Base-by-base conservation (phyloP, 2,888 invertebrate genomes). In the Charanyca ferruginea region DNA sequence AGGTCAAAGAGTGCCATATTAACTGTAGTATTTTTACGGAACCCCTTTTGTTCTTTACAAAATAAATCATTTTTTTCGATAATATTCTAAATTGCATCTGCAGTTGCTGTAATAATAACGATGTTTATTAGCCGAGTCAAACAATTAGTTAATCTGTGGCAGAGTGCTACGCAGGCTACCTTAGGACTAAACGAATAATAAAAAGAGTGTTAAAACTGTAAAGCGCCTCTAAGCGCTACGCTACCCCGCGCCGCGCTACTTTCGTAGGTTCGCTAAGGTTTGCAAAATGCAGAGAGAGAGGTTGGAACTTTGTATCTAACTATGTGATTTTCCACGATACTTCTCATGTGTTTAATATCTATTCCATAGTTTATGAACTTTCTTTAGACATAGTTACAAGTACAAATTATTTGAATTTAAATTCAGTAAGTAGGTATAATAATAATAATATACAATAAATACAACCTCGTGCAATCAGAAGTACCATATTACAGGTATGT, bases 51-150 rank as follows among this genome's bases (percentile, higher is more conserved):
- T n/a, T n/a, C n/a, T n/a, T n/a, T n/a, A n/a, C n/a, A n/a, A n/a
- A n/a, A n/a, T n/a, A n/a, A n/a, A n/a, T n/a, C n/a, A n/a, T n/a
- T n/a, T n/a, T n/a, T n/a, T n/a, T n/a, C n/a, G n/a, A n/a, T n/a
- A n/a, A n/a, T n/a, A n/a, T n/a, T n/a, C n/a, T n/a, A n/a, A 49
- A 66, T 48, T 68, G 41, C 68, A 68, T 48, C 41, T 44, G 44
- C 25, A 35, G 44, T 61, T 48, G n/a, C 44, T 51, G 23, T 32
- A 62, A 51, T 64, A 64, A 44, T 25, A 66, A 42, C 22, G 35
- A 44, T 59, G 59, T 70, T 67, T 69, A 38, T 20, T 42, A 69
- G 20, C 20, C 3, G 16, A 45, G n/a, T n/a, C n/a, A n/a, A n/a
- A n/a, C n/a, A n/a, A n/a, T n/a, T n/a, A n/a, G n/a, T n/a, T n/a